Evolutionary conservation across 2,797 vertebrate genomes (phyloP).

Genomic region (Furcifer pardalis): DNA sequence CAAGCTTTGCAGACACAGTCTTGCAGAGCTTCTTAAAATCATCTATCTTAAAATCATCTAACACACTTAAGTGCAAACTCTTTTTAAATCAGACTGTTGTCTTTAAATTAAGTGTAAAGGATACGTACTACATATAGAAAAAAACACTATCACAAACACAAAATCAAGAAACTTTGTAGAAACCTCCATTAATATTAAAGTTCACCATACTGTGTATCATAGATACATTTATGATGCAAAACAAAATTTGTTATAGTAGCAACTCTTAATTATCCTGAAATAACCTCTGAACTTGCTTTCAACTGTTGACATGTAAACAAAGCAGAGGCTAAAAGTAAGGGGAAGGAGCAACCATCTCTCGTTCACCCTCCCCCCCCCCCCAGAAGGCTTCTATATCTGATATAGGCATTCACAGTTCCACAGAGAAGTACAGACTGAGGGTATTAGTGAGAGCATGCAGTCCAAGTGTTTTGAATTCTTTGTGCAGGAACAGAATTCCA

Average conservation of each 20-base stretch:
- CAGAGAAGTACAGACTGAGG: background rate
- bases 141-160: background rate
- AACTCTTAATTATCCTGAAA: background rate
- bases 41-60: background rate
- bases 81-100: background rate
- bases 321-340: background rate
- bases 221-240: background rate
- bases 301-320: background rate
- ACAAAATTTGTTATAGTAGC: background rate
- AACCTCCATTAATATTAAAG: background rate
- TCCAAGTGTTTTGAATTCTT: background rate
- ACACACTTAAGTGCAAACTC: background rate
- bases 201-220: background rate
- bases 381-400: background rate
- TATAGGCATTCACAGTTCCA: background rate
- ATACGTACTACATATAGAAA: background rate
- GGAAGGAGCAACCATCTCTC: background rate
- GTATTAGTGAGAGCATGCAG: background rate
- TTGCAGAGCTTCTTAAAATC: background rate
- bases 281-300: background rate
- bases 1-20: background rate
- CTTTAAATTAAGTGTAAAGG: background rate
- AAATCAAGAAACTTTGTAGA: background rate
- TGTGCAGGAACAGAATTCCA: background rate
- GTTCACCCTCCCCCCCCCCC: background rate